Evolutionary conservation across 2,113 vertebrate species (phyloP).

Genomic region (Xiphophorus couchianus): DNA sequence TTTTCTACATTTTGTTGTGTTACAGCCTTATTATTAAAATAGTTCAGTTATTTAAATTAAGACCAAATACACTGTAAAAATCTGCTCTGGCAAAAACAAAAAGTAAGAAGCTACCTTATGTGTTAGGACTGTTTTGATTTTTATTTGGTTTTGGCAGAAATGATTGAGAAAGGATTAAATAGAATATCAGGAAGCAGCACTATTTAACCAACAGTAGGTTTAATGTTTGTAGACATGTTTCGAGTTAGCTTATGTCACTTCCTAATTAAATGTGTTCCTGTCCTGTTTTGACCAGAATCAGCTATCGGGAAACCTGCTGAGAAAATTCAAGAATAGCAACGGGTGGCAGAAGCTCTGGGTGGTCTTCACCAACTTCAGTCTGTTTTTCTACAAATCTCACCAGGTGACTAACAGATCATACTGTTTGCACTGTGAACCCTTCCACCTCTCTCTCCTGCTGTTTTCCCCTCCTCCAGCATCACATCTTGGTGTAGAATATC

Average conservation of each 20-base stretch:
- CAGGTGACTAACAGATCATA: conserved; percentile 82
- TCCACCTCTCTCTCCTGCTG: not conserved
- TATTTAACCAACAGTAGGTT: not conserved
- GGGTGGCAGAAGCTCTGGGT: conserved; percentile 99
- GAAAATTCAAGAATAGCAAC: conserved; percentile 99
- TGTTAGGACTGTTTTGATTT: too few relatives aligned
- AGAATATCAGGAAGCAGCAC: not conserved
- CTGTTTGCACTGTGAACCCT: conserved; percentile 12
- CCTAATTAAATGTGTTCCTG: conserved; percentile 5
- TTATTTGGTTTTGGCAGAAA: too few relatives aligned
- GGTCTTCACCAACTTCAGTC: conserved; percentile 98
- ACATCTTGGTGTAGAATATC: conserved; percentile 57
- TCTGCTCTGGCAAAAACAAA: too few relatives aligned
- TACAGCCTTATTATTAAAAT: too few relatives aligned
- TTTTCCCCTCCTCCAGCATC: conserved; percentile 39
- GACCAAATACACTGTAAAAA: too few relatives aligned
- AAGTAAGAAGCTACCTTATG: too few relatives aligned
- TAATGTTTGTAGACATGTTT: not conserved
- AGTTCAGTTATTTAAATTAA: too few relatives aligned
- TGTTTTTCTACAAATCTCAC: conserved; percentile 99
- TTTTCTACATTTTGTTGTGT: too few relatives aligned
- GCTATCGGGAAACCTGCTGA: conserved; percentile 93
- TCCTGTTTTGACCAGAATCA: conserved; percentile 85
- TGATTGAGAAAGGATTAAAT: not conserved
- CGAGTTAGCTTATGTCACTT: not conserved